Percentiles rank a stretch among this genome's conserved stretches.
phyloP scores from a whole-genome alignment of 2,888 invertebrate genomes.

The Parnassius glacialis region DNA sequence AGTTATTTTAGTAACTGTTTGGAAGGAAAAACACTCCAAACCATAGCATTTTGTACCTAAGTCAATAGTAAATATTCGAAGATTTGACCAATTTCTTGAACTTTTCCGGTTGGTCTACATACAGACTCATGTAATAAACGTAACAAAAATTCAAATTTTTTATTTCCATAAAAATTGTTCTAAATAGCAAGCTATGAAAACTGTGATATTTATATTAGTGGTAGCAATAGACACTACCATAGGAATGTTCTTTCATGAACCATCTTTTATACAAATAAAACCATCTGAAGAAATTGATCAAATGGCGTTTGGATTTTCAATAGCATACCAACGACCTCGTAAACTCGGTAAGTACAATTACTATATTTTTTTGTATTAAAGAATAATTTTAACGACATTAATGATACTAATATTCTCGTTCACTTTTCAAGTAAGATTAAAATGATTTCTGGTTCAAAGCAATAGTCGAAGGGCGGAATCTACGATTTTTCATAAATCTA shows the following conservation, averaged over 20 bases:
- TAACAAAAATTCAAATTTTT: neutral
- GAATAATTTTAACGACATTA: too few species aligned
- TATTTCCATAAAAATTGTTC: neutral
- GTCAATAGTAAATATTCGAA: neutral
- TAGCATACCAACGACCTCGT: slow-evolving; percentile 38
- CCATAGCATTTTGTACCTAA: neutral
- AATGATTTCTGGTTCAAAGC: too few species aligned
- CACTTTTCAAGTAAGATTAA: too few species aligned
- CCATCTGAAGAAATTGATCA: slow-evolving; percentile 18
- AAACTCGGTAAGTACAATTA: slow-evolving; percentile 35
- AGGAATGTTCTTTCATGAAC: slow-evolving; percentile 38
- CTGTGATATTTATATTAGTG: neutral
- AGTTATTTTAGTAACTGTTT: slow-evolving; percentile 4
- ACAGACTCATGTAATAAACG: too few species aligned
- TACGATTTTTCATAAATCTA: too few species aligned
- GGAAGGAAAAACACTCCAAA: neutral
- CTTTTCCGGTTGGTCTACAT: too few species aligned
- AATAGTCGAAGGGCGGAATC: too few species aligned
- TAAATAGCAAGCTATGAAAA: slow-evolving; percentile 3
- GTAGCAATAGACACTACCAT: neutral
- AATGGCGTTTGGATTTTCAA: slow-evolving; percentile 45
- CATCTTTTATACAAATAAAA: slow-evolving; percentile 34
- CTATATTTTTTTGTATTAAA: slow-evolving; percentile 1
- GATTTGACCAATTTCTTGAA: neutral
- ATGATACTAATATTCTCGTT: too few species aligned